phyloP scores from a whole-genome alignment of 2,888 invertebrate species.

The Limnephilus auricula region DNA sequence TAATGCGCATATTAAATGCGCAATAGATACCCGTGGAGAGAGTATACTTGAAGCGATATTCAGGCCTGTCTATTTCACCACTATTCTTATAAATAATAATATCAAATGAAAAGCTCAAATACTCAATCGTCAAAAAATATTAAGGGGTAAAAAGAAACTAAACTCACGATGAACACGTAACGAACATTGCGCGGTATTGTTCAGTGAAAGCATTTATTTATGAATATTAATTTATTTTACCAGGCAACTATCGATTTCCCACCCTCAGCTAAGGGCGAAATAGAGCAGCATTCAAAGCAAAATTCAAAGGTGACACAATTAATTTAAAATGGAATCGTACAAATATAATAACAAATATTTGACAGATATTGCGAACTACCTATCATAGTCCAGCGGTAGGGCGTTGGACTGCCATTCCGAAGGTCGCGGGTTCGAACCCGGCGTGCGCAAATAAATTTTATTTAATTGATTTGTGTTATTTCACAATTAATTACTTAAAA shows the following conservation, averaged over 20 bases:
- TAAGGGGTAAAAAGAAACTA: neutral
- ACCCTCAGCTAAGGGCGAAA: neutral
- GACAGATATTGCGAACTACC: neutral
- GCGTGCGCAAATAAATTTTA: too few species aligned
- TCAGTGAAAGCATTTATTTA: neutral
- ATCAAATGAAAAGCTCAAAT: neutral
- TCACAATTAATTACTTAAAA: too few species aligned
- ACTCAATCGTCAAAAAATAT: too few species aligned
- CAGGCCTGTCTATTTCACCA: neutral
- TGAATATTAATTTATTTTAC: neutral
- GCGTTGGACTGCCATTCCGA: too few species aligned
- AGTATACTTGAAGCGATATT: neutral
- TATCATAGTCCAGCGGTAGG: too few species aligned
- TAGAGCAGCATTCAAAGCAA: neutral
- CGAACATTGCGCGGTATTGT: neutral
- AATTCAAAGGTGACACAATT: neutral
- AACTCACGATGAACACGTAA: neutral
- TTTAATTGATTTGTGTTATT: too few species aligned
- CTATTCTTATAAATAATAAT: neutral
- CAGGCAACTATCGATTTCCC: neutral
- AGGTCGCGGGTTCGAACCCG: too few species aligned
- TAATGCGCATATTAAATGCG: neutral
- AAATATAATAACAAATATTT: neutral
- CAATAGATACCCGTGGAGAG: neutral
- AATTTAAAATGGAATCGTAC: neutral